Percentiles rank a stretch among this genome's conserved stretches.
phyloP scores from a whole-genome alignment of 1,140 invertebrate genomes.

The Ceratina australensis region DNA sequence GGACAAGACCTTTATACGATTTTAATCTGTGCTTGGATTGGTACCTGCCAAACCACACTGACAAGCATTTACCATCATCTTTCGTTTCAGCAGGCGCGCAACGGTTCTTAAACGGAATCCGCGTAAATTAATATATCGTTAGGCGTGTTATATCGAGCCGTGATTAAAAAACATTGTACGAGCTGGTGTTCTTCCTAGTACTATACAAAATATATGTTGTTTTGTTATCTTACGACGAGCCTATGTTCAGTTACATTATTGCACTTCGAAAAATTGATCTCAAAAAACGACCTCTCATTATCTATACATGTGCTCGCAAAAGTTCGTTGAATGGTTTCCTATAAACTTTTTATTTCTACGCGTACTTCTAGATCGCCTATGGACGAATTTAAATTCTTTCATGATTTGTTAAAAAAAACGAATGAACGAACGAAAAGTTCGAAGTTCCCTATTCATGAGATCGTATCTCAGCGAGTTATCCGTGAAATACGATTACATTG shows the following conservation, averaged over 20 bases:
- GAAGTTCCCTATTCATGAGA: no score
- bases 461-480: no score
- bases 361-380: conserved; percentile 19
- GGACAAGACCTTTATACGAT: conserved; percentile 37
- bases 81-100: not conserved
- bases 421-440: not conserved
- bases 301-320: not conserved
- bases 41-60: conserved; percentile 47
- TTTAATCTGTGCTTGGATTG: conserved; percentile 44
- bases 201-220: conserved; percentile 14
- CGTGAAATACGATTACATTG: no score
- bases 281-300: conserved; percentile 4
- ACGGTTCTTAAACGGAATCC: not conserved
- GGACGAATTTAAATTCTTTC: conserved; percentile 36
- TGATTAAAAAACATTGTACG: conserved; percentile 18
- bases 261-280: conserved; percentile 31
- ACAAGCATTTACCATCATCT: conserved; percentile 16
- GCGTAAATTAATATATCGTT: conserved; percentile 23
- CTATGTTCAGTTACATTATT: conserved; percentile 10
- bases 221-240: conserved; percentile 4
- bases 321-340: conserved; percentile 33
- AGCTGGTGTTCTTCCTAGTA: not conserved
- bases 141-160: not conserved
- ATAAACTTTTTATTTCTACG: conserved; percentile 12
- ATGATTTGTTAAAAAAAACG: conserved; percentile 2